Evolutionary conservation across 2,888 invertebrate genomes (phyloP).

Genomic region (Lasioglossum morio): DNA sequence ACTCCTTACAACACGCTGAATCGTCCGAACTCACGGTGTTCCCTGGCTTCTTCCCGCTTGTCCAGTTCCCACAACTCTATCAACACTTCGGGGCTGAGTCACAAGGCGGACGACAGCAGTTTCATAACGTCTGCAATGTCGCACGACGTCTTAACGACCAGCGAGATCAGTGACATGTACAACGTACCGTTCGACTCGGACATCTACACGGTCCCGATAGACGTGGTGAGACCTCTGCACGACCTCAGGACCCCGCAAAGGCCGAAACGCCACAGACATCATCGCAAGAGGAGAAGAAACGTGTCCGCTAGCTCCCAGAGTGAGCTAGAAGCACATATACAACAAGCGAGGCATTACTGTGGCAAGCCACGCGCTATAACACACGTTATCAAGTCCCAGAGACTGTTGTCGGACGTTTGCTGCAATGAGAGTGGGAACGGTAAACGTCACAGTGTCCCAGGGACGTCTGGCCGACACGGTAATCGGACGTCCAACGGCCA

Average conservation of each 20-base stretch:
- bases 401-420: constrained; percentile 81
- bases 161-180: constrained; percentile 92
- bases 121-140: constrained; percentile 96
- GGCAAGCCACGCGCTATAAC: constrained; percentile 82
- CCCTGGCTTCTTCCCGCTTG: constrained; percentile 91
- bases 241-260: constrained; percentile 84
- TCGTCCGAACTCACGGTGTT: constrained; percentile 91
- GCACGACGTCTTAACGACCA: constrained; percentile 92
- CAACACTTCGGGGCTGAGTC: constrained; percentile 86
- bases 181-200: constrained; percentile 96
- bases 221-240: constrained; percentile 89
- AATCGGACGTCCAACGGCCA: constrained; percentile 84
- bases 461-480: constrained; percentile 86
- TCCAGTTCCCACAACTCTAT: constrained; percentile 94
- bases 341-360: constrained; percentile 82
- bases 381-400: constrained; percentile 83
- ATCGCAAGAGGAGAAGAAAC: constrained; percentile 84
- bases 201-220: constrained; percentile 94
- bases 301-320: constrained; percentile 85
- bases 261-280: constrained; percentile 84
- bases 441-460: constrained; percentile 90
- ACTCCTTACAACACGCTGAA: constrained; percentile 83
- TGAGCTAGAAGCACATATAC: constrained; percentile 82
- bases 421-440: constrained; percentile 82
- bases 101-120: constrained; percentile 93